Percentiles rank a stretch among this genome's conserved stretches.
Evolutionary conservation across 2,797 vertebrate genomes (phyloP).

Genomic region (Diplodus sargus): DNA sequence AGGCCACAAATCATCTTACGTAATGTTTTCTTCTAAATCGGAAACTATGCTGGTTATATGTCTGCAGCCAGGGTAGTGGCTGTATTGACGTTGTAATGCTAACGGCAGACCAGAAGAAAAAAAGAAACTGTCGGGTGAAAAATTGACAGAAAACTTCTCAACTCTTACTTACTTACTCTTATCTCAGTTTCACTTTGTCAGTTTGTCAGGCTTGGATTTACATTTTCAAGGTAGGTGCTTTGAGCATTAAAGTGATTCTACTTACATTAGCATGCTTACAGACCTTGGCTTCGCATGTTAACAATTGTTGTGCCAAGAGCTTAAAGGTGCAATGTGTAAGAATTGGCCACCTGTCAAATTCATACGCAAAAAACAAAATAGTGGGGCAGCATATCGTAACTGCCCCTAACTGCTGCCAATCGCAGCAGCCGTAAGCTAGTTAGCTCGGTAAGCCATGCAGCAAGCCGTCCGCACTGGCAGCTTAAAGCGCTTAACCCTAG

Average conservation of each 20-base stretch:
- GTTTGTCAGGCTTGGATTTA: background rate
- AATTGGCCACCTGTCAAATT: too few relatives aligned
- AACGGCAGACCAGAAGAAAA: background rate
- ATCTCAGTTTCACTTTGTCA: background rate
- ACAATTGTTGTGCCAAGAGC: too few relatives aligned
- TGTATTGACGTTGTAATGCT: background rate
- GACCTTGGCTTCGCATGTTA: background rate
- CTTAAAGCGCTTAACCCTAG: too few relatives aligned
- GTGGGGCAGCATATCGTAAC: too few relatives aligned
- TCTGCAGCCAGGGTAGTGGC: background rate
- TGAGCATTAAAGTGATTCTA: background rate
- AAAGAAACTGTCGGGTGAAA: background rate
- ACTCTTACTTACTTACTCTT: too few relatives aligned
- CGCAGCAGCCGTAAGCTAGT: too few relatives aligned
- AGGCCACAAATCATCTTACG: background rate
- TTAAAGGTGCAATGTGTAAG: too few relatives aligned
- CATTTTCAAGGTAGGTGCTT: background rate
- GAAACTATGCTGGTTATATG: background rate
- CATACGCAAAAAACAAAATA: too few relatives aligned
- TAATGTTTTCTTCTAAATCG: background rate
- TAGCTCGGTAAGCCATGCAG: too few relatives aligned
- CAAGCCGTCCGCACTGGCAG: too few relatives aligned
- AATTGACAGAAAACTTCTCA: background rate
- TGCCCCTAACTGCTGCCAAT: too few relatives aligned
- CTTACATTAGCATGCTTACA: too few relatives aligned